Evolutionary conservation across 2,113 vertebrate genomes (phyloP).

Genomic region (Pholis gunnellus): DNA sequence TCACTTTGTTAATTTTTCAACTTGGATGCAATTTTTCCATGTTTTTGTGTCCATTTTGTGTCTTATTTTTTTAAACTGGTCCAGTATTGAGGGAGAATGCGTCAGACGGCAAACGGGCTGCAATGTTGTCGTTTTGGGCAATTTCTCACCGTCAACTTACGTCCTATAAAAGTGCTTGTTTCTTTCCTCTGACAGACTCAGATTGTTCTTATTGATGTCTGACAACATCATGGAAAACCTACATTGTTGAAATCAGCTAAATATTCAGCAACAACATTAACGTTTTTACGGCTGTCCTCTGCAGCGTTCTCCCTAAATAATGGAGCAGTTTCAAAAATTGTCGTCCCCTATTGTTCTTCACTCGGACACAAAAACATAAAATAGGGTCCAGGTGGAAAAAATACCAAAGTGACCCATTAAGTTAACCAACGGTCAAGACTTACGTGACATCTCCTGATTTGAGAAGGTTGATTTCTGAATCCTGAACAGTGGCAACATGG

Average conservation of each 20-base stretch:
- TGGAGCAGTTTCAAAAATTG: not conserved
- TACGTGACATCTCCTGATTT: constrained; percentile 94
- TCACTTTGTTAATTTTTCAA: not conserved
- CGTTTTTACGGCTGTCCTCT: not conserved
- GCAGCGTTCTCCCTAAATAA: not conserved
- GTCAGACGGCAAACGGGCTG: not conserved
- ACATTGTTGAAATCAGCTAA: not conserved
- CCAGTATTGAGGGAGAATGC: not conserved
- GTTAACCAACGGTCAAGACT: constrained; percentile 61
- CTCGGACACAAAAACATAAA: not conserved
- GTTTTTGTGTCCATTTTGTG: not conserved
- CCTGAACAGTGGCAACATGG: constrained; percentile 84
- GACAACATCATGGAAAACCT: not conserved
- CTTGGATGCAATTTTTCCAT: not conserved
- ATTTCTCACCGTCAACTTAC: not conserved
- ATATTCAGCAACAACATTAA: not conserved
- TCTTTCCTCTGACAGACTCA: not conserved
- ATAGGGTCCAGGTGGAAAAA: no score
- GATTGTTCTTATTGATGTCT: not conserved
- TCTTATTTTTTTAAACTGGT: not conserved
- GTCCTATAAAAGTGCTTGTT: not conserved
- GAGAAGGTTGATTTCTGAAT: constrained; percentile 92
- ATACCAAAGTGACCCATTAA: not conserved
- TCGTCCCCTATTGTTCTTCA: not conserved
- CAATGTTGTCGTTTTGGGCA: not conserved